Percentiles rank a stretch among this genome's conserved stretches.
Evolutionary conservation across 2,888 invertebrate species (phyloP).

Genomic region (Encarsia formosa): DNA sequence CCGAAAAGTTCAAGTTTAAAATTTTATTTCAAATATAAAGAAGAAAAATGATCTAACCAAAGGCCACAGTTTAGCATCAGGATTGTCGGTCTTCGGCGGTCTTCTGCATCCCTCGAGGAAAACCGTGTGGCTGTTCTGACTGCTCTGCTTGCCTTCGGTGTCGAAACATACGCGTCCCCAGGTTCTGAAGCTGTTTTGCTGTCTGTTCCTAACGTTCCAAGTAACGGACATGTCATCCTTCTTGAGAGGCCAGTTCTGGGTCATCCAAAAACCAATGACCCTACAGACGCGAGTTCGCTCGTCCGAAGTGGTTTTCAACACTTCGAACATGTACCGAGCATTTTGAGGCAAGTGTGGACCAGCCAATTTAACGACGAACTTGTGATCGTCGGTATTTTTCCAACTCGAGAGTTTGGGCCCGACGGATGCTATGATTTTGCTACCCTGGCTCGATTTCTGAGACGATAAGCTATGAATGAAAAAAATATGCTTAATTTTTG

Average conservation of each 20-base stretch:
- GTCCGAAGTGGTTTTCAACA: slow-evolving; percentile 35
- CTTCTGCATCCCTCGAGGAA: slow-evolving; percentile 35
- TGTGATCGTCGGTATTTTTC: slow-evolving; percentile 30
- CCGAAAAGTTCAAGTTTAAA: too few relatives aligned
- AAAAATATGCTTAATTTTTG: too few relatives aligned
- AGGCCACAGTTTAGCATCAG: slow-evolving; percentile 35
- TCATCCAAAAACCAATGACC: slow-evolving; percentile 35
- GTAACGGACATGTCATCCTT: slow-evolving; percentile 30
- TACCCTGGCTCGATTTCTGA: slow-evolving; percentile 14
- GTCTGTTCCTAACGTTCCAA: slow-evolving; percentile 33
- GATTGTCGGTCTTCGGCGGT: slow-evolving; percentile 62
- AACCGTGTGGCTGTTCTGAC: slow-evolving; percentile 20
- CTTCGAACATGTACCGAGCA: slow-evolving; percentile 44
- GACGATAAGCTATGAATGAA: too few relatives aligned
- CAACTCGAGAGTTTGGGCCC: slow-evolving; percentile 35
- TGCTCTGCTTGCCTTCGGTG: slow-evolving; percentile 51
- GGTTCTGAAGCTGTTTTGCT: slow-evolving; percentile 52
- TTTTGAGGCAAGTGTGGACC: slow-evolving; percentile 36
- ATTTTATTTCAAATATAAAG: too few relatives aligned
- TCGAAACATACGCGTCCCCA: slow-evolving; percentile 76
- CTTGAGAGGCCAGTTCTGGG: slow-evolving; percentile 33
- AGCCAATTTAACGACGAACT: slow-evolving; percentile 29
- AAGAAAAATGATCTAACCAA: slow-evolving; percentile 4
- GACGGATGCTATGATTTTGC: slow-evolving; percentile 34
- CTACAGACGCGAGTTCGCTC: slow-evolving; percentile 32